Base-by-base conservation (phyloP, 2,888 invertebrate species). In the Calephelis perditalis region DNA sequence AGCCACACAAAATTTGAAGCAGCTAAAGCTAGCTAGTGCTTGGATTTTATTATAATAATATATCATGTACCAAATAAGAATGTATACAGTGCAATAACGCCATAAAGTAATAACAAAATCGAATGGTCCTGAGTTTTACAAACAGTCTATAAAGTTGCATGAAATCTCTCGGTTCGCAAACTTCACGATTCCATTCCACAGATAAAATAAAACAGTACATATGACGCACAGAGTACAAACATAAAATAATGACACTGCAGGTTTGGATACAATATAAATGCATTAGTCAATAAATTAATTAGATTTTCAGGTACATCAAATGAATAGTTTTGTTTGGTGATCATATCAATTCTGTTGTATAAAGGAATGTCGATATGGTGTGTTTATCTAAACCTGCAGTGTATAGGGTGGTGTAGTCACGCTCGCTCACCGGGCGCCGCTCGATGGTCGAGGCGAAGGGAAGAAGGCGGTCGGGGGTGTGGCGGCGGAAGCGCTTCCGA, bases 371-470 rank as follows among this genome's bases (percentile, higher is more conserved):
- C 73, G 71, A 65, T 69, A 71, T 70, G 71, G 69, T 70, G 67
- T 66, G 64, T 67, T 57, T 65, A 76, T 79, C 77, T 71, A 76
- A 82, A 78, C 85, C 85, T 81, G 88, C 86, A 83, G 82, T 87
- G 88, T 78, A 68, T 65, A 68, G 62, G 67, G 77, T 74, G 76
- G 73, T 67, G 77, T 73, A 77, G 85, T 87, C 88, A 88, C 86
- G 88, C 88, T 84, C 85, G 82, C 89, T 90, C 88, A 89, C 86
- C 91, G 83, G 84, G 92, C 88, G 85, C 91, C 78, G 84, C 91
- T 73, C 91, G 91, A 73, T 86, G 87, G 70, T 93, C 92, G 71
- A 93, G 88, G 62, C 91, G 86, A 61, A 91, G 86, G 49, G 90
- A 90, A 5, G 88, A 89, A 5, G 91, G 91, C 66, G 90, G 90